phyloP scores from a whole-genome alignment of 2,797 vertebrate genomes.

The Hemitrygon akajei region DNA sequence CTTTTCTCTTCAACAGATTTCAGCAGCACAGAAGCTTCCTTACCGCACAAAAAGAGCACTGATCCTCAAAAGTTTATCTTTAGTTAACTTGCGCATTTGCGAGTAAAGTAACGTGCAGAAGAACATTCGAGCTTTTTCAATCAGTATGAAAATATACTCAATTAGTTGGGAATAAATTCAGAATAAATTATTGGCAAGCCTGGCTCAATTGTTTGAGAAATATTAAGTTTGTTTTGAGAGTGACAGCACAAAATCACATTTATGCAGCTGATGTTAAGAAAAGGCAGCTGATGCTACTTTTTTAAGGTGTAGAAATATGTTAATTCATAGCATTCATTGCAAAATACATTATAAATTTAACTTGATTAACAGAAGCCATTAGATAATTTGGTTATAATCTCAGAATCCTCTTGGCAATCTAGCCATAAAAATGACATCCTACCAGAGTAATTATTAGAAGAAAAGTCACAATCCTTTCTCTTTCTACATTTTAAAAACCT shows the following conservation, averaged over 20 bases:
- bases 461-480: conserved; percentile 33
- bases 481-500: conserved; percentile 28
- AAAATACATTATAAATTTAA: not conserved
- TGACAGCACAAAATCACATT: not conserved
- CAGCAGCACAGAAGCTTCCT: not conserved
- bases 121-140: not conserved
- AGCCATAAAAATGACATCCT: not conserved
- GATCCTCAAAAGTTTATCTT: not conserved
- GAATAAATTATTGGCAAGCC: not conserved
- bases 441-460: not conserved
- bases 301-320: not conserved
- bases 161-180: not conserved
- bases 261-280: not conserved
- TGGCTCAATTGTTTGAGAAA: not conserved
- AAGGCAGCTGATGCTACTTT: not conserved
- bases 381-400: not conserved
- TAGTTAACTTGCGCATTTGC: not conserved
- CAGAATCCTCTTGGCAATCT: not conserved
- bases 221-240: not conserved
- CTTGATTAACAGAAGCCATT: not conserved
- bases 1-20: not conserved
- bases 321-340: not conserved
- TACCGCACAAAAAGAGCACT: not conserved
- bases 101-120: not conserved
- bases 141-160: not conserved